A percentile compares a stretch with the other conserved stretches of the same genome.
phyloP scores from a whole-genome alignment of 1,140 invertebrate species.

The Aphelenchoides fujianensis region DNA sequence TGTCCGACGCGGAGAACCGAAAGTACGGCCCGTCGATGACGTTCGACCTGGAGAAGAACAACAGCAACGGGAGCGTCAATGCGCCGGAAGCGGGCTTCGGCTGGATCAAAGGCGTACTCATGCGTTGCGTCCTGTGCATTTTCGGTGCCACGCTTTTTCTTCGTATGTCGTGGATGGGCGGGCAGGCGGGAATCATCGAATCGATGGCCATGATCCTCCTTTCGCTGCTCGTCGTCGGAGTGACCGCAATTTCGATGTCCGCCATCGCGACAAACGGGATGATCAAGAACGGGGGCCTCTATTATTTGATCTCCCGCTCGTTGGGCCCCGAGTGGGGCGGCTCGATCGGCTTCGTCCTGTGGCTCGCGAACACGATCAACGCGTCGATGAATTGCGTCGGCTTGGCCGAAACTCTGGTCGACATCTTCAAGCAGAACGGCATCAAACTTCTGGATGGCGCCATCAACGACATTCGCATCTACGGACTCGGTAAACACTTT shows the following conservation, averaged over 20 bases:
- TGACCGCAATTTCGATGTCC: constrained; percentile 68
- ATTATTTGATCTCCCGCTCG: constrained; percentile 54
- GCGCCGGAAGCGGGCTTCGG: constrained; percentile 48
- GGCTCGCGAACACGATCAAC: constrained; percentile 70
- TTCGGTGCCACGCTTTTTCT: constrained; percentile 71
- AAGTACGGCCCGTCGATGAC: background rate
- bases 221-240: constrained; percentile 63
- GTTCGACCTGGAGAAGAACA: background rate
- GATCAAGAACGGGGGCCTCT: constrained; percentile 66
- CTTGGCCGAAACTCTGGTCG: constrained; percentile 69
- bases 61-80: no score
- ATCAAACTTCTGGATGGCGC: constrained; percentile 63
- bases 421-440: constrained; percentile 68
- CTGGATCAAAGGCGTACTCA: constrained; percentile 56
- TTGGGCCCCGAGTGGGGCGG: constrained; percentile 71
- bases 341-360: constrained; percentile 70
- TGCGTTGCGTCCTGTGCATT: constrained; percentile 72
- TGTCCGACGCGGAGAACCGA: background rate
- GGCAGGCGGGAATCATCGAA: constrained; percentile 71
- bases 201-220: constrained; percentile 33
- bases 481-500: no score
- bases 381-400: constrained; percentile 70
- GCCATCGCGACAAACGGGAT: constrained; percentile 68
- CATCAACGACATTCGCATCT: constrained; percentile 38
- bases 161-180: constrained; percentile 69